Percentiles rank a stretch among this genome's conserved stretches.
Conservation (phyloP, 2,113 vertebrate species). For the Scalopus aquaticus region DNA sequence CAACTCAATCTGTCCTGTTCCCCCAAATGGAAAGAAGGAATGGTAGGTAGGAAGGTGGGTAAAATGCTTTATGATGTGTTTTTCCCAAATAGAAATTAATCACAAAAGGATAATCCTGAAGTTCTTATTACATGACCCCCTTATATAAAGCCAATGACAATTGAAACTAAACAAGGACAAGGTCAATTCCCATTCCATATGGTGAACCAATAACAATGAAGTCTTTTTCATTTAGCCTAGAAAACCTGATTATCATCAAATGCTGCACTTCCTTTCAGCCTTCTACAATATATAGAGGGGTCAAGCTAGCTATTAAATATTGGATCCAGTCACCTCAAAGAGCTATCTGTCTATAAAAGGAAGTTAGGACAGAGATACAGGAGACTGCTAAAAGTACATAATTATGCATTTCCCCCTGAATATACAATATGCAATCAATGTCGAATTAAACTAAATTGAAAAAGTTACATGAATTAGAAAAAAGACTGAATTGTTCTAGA, state of each 20-base stretch:
- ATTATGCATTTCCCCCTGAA: neutral
- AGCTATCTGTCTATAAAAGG: neutral
- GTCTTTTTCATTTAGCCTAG: constrained; percentile 28
- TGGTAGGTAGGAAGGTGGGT: neutral
- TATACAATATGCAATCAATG: neutral
- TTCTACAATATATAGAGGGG: neutral
- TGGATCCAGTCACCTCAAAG: neutral
- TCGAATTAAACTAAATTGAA: neutral
- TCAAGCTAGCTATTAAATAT: neutral
- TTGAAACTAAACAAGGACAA: constrained; percentile 24
- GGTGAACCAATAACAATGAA: constrained; percentile 36
- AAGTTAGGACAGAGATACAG: neutral
- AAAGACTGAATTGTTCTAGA: neutral
- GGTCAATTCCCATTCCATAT: neutral
- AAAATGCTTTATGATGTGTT: constrained; percentile 37
- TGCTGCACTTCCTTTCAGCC: neutral
- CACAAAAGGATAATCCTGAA: constrained; percentile 21
- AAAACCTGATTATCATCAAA: neutral
- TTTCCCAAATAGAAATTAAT: constrained; percentile 31
- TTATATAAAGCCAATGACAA: constrained; percentile 28
- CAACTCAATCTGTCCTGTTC: neutral
- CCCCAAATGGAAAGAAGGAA: constrained; percentile 45
- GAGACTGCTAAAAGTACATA: neutral
- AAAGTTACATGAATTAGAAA: constrained; percentile 19
- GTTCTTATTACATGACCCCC: constrained; percentile 36